phyloP scores from a whole-genome alignment of 2,888 invertebrate species.

The Harpagoxenus sublaevis region DNA sequence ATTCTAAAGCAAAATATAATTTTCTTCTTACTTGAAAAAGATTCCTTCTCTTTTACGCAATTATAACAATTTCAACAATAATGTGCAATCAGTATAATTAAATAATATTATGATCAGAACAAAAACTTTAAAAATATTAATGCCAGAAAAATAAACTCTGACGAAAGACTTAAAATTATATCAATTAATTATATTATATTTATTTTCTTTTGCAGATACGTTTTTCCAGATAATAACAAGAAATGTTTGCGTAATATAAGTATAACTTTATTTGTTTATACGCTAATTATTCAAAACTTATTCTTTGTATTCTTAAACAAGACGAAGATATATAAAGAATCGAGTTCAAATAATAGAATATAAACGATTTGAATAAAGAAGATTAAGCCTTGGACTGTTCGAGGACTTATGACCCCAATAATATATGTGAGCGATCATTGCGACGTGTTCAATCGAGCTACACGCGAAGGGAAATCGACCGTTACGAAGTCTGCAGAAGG shows the following conservation, averaged over 20 bases:
- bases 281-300: background rate
- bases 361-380: constrained; percentile 57
- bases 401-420: background rate
- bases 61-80: background rate
- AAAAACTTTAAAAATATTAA: background rate
- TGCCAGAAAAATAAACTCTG: background rate
- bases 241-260: background rate
- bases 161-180: background rate
- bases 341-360: constrained; percentile 46
- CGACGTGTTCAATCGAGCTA: constrained; percentile 76
- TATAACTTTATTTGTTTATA: background rate
- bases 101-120: background rate
- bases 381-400: constrained; percentile 4
- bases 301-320: background rate
- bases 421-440: constrained; percentile 71
- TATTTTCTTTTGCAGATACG: background rate
- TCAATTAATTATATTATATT: constrained; percentile 3
- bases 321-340: background rate
- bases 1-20: background rate
- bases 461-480: constrained; percentile 74
- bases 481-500: constrained; percentile 52
- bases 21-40: background rate
- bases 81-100: background rate
- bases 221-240: background rate
- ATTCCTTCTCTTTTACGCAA: background rate